Evolutionary conservation across 2,888 invertebrate genomes (phyloP), one percentile per base, ranked within the genome.

Genomic region (Eilema depressum): DNA sequence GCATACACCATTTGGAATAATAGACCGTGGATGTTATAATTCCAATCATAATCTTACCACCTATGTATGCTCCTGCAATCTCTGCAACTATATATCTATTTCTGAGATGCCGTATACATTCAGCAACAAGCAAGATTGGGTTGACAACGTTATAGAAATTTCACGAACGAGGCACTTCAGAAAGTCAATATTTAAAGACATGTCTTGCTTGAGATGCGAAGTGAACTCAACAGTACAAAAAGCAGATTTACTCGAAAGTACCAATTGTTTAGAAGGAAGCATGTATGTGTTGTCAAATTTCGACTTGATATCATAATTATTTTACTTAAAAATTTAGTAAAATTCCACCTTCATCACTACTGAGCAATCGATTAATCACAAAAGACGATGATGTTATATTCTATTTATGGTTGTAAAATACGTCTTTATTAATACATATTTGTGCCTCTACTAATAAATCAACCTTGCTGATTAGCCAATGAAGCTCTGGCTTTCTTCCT

Each of bases 1-100:
- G 81, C 93, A 93, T 73, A 94, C 93, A 33, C 94, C 94, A 57
- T 94, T 94, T 71, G 94, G 94, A 20, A 81, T 94, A 75, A 83
- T 94, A 57, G 89, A 91, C 71, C 89, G 94, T 73, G 93, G 93
- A 75, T 94, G 94, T 79, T 91, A 83, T 79, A 91, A 91, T 82
- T 73, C 87, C 73, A 87, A 91, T 79, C 84, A 84, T 70, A 91
- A 92, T 75, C 76, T 90, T 28, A 87, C 89, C 63, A 89, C 87
- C 61, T 93, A 89, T 80, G 92, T 92, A 62, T 94, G 94, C 79
- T 86, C 91, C 63, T 93, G 93, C 82, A 92, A 94, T 86, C 88
- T 93, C 66, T 94, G 94, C 84, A 94, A 94, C 85, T 86, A 88
- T 81, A 83, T 92, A 81, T 84, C 93, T 63, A 88, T 93, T 76